These are phyloP conservation scores for Halcyon leucocephala DNA, from an alignment of 2,797 vertebrate genomes.

Conservation along the genomic window DNA sequence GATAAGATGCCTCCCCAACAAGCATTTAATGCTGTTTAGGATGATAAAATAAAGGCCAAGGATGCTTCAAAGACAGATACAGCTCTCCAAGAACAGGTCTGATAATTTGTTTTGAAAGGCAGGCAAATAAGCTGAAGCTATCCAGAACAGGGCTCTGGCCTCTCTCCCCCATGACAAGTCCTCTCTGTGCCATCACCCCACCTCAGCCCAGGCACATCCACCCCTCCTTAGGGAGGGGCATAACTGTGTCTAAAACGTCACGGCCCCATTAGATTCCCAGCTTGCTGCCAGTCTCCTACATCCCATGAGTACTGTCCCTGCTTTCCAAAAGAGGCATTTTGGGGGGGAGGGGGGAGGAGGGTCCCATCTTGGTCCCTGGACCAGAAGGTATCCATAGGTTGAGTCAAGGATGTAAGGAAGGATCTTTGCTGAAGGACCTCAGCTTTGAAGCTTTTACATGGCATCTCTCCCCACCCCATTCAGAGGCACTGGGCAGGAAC, in stretches of 20 bases:
- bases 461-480: not conserved
- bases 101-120: slow-evolving; percentile 43
- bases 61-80: slow-evolving; percentile 38
- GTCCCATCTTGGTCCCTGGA: not conserved
- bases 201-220: not conserved
- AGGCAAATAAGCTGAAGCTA: slow-evolving; percentile 21
- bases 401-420: not conserved
- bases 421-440: not conserved
- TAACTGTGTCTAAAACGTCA: not conserved
- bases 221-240: not conserved
- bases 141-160: slow-evolving; percentile 45
- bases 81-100: not conserved
- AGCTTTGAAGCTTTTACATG: not conserved
- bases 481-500: not conserved
- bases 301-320: not conserved
- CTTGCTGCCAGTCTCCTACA: too few relatives aligned
- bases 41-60: slow-evolving; percentile 36
- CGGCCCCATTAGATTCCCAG: not conserved
- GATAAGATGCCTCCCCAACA: slow-evolving; percentile 58
- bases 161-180: not conserved
- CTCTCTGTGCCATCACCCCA: not conserved
- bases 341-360: not conserved
- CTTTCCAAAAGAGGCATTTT: not conserved
- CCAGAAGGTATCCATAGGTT: not conserved
- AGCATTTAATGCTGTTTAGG: slow-evolving; percentile 3